Conservation (phyloP, 2,888 invertebrate genomes). For the Melanostoma scalare region DNA sequence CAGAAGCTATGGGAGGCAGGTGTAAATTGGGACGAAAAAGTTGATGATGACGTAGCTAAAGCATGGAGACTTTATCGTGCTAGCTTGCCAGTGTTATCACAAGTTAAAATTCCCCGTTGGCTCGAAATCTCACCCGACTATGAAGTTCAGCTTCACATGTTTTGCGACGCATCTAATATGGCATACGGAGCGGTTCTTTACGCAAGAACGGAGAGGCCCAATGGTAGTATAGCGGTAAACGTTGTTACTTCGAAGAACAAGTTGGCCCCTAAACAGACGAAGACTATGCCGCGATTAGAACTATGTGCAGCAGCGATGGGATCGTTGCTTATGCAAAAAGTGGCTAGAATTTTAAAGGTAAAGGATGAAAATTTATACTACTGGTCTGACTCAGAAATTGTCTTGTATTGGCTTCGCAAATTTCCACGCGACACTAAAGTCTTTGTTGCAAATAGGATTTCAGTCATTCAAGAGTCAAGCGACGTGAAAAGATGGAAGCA, state of each 20-base stretch:
- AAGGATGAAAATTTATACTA: background rate
- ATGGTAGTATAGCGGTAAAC: background rate
- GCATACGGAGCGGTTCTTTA: conserved; percentile 1
- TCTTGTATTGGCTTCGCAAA: background rate
- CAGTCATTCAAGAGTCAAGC: background rate
- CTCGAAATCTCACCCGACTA: background rate
- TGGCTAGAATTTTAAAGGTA: conserved; percentile 1
- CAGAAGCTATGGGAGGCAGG: background rate
- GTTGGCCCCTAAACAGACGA: conserved; percentile 3
- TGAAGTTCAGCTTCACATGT: background rate
- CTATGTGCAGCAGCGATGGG: conserved; percentile 10
- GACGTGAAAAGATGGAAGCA: conserved; percentile 7
- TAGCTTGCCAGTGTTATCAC: background rate
- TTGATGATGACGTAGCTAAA: background rate
- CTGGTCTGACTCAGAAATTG: conserved; percentile 3
- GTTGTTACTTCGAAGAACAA: background rate
- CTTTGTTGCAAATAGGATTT: background rate
- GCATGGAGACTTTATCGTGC: background rate
- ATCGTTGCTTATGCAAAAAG: background rate
- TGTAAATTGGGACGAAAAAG: conserved; percentile 1
- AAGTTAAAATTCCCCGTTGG: conserved; percentile 6
- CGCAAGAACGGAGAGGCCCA: background rate
- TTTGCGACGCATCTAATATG: background rate
- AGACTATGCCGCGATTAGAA: background rate
- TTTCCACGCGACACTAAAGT: background rate